Percentiles rank a stretch among this genome's conserved stretches.
Evolutionary conservation across 2,113 vertebrate species (phyloP).

Genomic region (Poicephalus meyeri): DNA sequence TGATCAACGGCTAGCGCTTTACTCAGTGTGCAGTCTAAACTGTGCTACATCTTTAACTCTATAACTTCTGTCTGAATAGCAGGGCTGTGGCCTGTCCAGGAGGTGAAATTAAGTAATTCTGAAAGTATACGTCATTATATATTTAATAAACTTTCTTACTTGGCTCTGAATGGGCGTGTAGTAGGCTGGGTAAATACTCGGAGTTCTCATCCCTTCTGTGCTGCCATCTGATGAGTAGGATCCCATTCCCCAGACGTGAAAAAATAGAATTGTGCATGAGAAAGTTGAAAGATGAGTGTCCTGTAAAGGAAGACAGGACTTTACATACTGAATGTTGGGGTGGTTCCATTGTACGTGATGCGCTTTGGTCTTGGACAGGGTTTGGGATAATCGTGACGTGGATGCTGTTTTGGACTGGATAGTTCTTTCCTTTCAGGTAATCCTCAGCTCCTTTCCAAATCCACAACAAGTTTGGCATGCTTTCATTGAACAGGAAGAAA

Average conservation of each 20-base stretch:
- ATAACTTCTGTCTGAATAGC: background rate
- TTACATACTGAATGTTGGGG: background rate
- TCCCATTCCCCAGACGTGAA: background rate
- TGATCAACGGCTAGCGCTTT: background rate
- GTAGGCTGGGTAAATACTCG: background rate
- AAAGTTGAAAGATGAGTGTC: background rate
- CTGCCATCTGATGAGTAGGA: background rate
- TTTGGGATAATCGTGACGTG: background rate
- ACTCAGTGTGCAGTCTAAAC: background rate
- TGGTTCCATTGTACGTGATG: fast-evolving
- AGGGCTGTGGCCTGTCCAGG: background rate
- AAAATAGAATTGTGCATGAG: background rate
- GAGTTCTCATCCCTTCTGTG: background rate
- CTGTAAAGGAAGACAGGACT: background rate
- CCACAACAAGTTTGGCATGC: background rate
- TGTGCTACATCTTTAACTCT: background rate
- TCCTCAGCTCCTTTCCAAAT: background rate
- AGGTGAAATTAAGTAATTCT: background rate
- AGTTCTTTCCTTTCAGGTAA: background rate
- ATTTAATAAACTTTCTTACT: background rate
- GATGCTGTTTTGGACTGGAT: background rate
- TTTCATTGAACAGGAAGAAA: background rate
- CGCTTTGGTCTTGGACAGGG: background rate
- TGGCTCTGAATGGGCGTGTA: fast-evolving
- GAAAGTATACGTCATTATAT: background rate